Conservation (phyloP, 2,888 invertebrate genomes). For the Parnassius glacialis region DNA sequence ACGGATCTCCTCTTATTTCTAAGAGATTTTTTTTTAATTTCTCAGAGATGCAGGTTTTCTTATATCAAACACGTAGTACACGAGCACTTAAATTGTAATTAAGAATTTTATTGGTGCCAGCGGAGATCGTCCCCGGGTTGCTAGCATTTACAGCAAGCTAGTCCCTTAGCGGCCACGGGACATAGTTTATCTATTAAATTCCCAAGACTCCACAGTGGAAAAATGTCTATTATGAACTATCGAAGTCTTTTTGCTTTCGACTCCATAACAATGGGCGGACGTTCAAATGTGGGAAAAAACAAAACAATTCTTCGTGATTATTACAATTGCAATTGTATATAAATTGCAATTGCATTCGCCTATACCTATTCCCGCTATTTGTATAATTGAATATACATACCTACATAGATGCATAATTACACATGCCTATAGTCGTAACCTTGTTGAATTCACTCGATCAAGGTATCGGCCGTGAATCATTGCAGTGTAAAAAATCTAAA, state of each 20-base stretch:
- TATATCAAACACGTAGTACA: too few species aligned
- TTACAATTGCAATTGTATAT: slow-evolving; percentile 38
- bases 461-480: slow-evolving; percentile 55
- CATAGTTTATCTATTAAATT: background rate
- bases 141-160: too few species aligned
- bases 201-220: slow-evolving; percentile 13
- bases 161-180: too few species aligned
- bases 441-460: slow-evolving; percentile 44
- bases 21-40: too few species aligned
- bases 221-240: slow-evolving; percentile 28
- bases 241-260: slow-evolving; percentile 31
- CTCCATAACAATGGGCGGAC: slow-evolving; percentile 64
- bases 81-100: too few species aligned
- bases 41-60: too few species aligned
- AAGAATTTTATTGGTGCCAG: too few species aligned
- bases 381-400: slow-evolving; percentile 21
- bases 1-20: too few species aligned
- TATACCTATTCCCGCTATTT: slow-evolving; percentile 25
- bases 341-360: slow-evolving; percentile 37
- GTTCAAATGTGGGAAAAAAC: slow-evolving; percentile 60
- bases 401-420: background rate
- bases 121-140: too few species aligned
- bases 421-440: slow-evolving; percentile 15
- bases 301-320: slow-evolving; percentile 40
- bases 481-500: slow-evolving; percentile 43